Conservation (phyloP, 2,797 vertebrate genomes). For the Cyclopterus lumpus region DNA sequence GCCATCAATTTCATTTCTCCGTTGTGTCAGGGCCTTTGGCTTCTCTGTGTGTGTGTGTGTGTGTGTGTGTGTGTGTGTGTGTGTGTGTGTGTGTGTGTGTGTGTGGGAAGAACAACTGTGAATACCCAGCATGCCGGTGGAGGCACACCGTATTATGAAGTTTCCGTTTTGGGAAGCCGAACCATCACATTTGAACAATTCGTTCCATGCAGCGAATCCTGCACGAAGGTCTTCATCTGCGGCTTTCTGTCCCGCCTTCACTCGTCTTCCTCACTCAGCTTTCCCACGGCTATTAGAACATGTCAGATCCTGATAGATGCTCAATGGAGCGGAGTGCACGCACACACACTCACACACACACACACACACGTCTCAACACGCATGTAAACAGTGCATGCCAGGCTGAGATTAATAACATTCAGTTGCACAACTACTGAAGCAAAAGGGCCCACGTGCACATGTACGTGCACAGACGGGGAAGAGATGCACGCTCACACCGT, state of each 20-base stretch:
- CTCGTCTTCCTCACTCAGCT: slow-evolving; percentile 56
- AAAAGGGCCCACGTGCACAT: not conserved
- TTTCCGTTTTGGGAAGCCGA: slow-evolving; percentile 39
- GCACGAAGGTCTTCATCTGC: slow-evolving; percentile 14
- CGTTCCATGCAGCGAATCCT: slow-evolving; percentile 5
- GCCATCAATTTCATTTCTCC: slow-evolving; percentile 63
- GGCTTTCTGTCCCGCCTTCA: slow-evolving; percentile 31
- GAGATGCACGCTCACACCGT: too few species aligned
- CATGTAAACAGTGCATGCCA: slow-evolving; percentile 53
- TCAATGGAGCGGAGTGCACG: slow-evolving; percentile 46
- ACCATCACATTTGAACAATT: slow-evolving; percentile 15
- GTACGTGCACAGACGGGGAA: too few species aligned
- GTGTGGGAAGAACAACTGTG: slow-evolving; percentile 60
- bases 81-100: not conserved
- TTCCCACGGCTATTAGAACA: slow-evolving; percentile 64
- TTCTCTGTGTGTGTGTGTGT: slow-evolving; percentile 13
- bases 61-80: slow-evolving; percentile 1
- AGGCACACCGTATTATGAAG: slow-evolving; percentile 39
- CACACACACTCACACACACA: slow-evolving; percentile 3
- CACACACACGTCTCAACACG: slow-evolving; percentile 11
- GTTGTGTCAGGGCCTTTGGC: slow-evolving; percentile 37
- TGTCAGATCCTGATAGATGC: slow-evolving; percentile 61
- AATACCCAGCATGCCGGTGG: slow-evolving; percentile 70
- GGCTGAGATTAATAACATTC: slow-evolving; percentile 47
- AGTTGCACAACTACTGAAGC: slow-evolving; percentile 32